A percentile compares a stretch with the other conserved stretches of the same genome.
Conservation (phyloP, 2,888 invertebrate species). For the Lacanobia wlatinum region DNA sequence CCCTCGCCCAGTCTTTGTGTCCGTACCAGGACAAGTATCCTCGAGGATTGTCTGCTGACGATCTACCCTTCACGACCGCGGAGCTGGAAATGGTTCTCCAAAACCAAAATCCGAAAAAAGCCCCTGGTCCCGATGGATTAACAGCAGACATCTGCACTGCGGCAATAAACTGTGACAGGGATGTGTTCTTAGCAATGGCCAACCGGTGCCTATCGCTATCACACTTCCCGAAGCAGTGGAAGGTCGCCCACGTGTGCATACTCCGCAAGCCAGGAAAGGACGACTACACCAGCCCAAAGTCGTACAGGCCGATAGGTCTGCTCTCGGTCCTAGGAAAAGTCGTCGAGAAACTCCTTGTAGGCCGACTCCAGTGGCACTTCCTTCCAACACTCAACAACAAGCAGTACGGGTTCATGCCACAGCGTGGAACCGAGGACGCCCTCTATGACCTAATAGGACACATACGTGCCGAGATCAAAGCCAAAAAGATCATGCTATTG, state of each 20-base stretch:
- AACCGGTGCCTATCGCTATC: not conserved
- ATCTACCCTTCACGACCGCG: too few relatives aligned
- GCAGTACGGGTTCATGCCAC: not conserved
- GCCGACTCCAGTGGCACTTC: not conserved
- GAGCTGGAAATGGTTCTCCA: conserved; percentile 12
- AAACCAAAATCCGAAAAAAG: conserved; percentile 22
- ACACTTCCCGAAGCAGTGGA: too few relatives aligned
- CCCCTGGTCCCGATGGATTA: conserved; percentile 44
- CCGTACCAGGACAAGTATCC: not conserved
- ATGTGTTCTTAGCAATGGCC: conserved; percentile 1
- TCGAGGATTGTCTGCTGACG: too few relatives aligned
- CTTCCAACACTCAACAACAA: not conserved
- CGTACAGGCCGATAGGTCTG: not conserved
- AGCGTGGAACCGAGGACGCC: not conserved
- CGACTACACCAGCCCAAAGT: too few relatives aligned
- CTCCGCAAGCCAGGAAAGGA: too few relatives aligned
- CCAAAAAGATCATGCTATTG: too few relatives aligned
- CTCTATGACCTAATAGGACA: too few relatives aligned
- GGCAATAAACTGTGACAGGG: conserved; percentile 33
- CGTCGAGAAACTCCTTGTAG: not conserved
- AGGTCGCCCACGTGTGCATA: too few relatives aligned
- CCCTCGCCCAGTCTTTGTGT: too few relatives aligned
- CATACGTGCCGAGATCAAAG: too few relatives aligned
- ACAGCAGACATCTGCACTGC: conserved; percentile 54
- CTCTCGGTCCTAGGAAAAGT: not conserved